Conservation (phyloP, 2,888 invertebrate species). For the Chromoteleia sp. region DNA sequence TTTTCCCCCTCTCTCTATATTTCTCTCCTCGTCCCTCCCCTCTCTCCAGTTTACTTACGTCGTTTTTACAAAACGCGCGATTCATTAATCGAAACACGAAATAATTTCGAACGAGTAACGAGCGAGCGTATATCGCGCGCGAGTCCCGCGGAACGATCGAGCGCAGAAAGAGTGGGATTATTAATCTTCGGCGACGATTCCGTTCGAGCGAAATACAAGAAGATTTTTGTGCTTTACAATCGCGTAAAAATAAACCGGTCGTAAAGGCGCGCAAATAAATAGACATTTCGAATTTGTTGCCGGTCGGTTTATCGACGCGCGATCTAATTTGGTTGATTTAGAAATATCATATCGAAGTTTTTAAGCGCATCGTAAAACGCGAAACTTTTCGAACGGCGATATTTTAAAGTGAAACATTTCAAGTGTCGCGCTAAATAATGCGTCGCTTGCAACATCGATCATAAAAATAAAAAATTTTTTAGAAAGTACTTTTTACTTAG, state of each 20-base stretch:
- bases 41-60: no score
- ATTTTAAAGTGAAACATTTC: slow-evolving; percentile 18
- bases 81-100: slow-evolving; percentile 18
- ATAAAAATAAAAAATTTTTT: slow-evolving; percentile 39
- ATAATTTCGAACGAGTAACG: no score
- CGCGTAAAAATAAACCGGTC: slow-evolving; percentile 7
- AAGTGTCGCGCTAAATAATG: slow-evolving; percentile 39
- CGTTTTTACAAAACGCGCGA: slow-evolving; percentile 14
- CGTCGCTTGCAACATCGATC: slow-evolving; percentile 35
- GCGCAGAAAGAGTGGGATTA: neutral
- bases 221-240: no score
- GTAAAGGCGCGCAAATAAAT: slow-evolving; percentile 17
- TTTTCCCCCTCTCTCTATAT: no score
- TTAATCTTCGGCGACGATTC: no score
- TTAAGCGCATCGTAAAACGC: slow-evolving; percentile 30
- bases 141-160: no score
- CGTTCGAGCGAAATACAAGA: no score
- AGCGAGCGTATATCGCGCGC: no score
- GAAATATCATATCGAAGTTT: slow-evolving; percentile 38
- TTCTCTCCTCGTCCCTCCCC: no score
- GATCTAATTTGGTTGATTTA: slow-evolving; percentile 42
- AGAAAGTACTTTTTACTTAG: slow-evolving; percentile 45
- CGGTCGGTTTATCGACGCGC: slow-evolving; percentile 13
- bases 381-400: slow-evolving; percentile 22
- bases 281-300: slow-evolving; percentile 1